These are phyloP conservation scores for Phoxinus dragarum DNA, from an alignment of 2,797 vertebrate genomes.

Conservation along the genomic window DNA sequence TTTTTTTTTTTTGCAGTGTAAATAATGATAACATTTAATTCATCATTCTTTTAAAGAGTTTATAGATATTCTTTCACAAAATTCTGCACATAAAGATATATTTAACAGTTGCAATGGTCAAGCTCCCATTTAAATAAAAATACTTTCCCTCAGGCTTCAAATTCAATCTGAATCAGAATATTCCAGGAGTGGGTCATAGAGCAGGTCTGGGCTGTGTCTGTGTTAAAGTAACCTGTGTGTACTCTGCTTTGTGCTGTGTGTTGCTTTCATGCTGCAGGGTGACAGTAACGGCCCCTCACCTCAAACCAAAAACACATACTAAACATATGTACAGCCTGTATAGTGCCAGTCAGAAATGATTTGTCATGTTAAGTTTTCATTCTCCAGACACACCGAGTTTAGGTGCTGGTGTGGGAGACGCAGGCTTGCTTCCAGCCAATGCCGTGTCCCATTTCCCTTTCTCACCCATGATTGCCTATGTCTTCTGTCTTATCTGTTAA, in stretches of 20 bases:
- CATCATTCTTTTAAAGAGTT: not conserved
- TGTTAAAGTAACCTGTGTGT: conserved; percentile 10
- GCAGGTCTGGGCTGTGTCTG: conserved; percentile 32
- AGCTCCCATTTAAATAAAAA: not conserved
- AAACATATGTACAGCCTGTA: conserved; percentile 15
- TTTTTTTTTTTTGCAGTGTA: too few relatives aligned
- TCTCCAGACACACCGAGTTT: not conserved
- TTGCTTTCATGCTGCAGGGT: conserved; percentile 10
- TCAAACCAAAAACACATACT: conserved; percentile 8
- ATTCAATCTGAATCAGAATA: conserved; percentile 1
- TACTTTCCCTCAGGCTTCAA: not conserved
- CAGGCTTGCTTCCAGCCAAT: not conserved
- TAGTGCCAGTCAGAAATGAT: conserved; percentile 10
- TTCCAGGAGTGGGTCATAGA: not conserved
- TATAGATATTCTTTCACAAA: too few relatives aligned
- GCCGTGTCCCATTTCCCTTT: not conserved
- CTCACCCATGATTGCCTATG: not conserved
- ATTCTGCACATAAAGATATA: not conserved
- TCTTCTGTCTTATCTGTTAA: not conserved
- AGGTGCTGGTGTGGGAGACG: not conserved
- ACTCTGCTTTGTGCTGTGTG: conserved; percentile 21
- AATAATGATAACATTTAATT: not conserved
- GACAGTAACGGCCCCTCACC: not conserved
- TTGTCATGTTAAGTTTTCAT: conserved; percentile 1
- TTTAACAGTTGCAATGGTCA: not conserved